Base-by-base conservation (phyloP, 2,888 invertebrate genomes). In the Cephalotes varians region DNA sequence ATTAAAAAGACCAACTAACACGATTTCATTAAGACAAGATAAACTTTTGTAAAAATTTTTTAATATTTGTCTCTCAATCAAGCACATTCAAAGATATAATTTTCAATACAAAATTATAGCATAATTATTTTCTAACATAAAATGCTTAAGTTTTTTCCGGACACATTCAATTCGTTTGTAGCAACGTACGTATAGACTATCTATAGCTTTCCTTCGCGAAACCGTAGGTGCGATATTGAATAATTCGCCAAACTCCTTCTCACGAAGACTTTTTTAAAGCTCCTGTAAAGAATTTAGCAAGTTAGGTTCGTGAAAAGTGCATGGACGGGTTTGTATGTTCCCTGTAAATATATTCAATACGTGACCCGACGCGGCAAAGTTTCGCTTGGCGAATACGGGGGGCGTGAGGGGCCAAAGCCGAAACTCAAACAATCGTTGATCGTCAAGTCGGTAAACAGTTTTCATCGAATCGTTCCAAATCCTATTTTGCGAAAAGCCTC, bases 371-470 rank as follows among this genome's bases (percentile, higher is more conserved):
- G 56, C 54, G 54, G 37, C 56, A 18, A 79, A 79, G 77, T 79
- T 79, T 69, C 69, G 54, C 44, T 31, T 65, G n/a, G 62, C 76
- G 65, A 76, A 31, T 65, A 40, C 37, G 37, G 49, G 15, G 21
- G 10, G 15, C 6, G 21, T 21, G 10, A 28, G 28, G 34, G 54
- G 0, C 69, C 69, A 69, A 77, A 77, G 77, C 77, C 69, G 77
- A 69, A 79, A 79, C 77, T 79, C 77, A 79, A 79, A 79, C 77
- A 79, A 79, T 18, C 69, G 77, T 79, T 79, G 77, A 79, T 79
- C 77, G 77, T 69, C 77, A 79, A 79, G 77, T 79, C 77, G 77
- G 77, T 79, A 79, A 79, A 79, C 77, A 79, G 69, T 79, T 79
- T 69, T 79, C 77, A 79, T 79, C 77, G 77, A 79, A 56, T 79